Evolutionary conservation across 2,888 invertebrate genomes (phyloP).

Genomic region (Hedychridium roseum): DNA sequence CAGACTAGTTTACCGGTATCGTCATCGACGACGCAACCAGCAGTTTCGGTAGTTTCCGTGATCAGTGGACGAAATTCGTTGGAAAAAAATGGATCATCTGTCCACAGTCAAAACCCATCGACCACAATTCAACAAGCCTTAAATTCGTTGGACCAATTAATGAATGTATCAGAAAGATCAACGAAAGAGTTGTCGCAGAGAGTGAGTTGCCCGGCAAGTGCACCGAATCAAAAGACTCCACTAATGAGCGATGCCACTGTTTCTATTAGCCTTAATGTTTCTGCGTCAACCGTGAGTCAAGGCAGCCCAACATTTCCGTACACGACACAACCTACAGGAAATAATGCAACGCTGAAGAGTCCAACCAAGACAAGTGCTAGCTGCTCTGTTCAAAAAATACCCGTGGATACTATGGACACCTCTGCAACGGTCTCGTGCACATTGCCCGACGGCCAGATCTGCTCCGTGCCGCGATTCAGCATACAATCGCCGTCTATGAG

Average conservation of each 20-base stretch:
- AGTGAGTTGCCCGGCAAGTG: not conserved
- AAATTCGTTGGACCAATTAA: constrained; percentile 15
- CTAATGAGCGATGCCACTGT: constrained; percentile 32
- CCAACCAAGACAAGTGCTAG: constrained; percentile 30
- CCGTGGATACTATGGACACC: constrained; percentile 6
- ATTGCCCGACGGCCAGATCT: constrained; percentile 3
- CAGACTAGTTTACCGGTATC: constrained; percentile 4
- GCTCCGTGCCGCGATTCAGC: constrained; percentile 36
- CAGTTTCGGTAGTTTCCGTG: too few relatives aligned
- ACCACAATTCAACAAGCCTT: constrained; percentile 18
- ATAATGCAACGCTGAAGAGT: constrained; percentile 35
- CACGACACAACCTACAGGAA: constrained; percentile 45
- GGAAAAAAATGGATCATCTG: constrained; percentile 2
- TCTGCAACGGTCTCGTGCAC: constrained; percentile 6
- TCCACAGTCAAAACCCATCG: constrained; percentile 5
- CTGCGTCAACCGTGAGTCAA: constrained; percentile 34
- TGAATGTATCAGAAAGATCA: constrained; percentile 6
- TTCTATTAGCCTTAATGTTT: constrained; percentile 44
- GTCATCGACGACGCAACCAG: not conserved
- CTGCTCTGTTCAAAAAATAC: constrained; percentile 25
- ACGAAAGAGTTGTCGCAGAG: constrained; percentile 2
- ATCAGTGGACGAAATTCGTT: too few relatives aligned
- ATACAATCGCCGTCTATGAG: constrained; percentile 51
- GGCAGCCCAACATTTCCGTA: constrained; percentile 39
- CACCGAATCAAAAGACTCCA: not conserved